These are phyloP conservation scores for Alouatta palliata DNA, from an alignment of 2,113 vertebrate species.

Conservation along the genomic window DNA sequence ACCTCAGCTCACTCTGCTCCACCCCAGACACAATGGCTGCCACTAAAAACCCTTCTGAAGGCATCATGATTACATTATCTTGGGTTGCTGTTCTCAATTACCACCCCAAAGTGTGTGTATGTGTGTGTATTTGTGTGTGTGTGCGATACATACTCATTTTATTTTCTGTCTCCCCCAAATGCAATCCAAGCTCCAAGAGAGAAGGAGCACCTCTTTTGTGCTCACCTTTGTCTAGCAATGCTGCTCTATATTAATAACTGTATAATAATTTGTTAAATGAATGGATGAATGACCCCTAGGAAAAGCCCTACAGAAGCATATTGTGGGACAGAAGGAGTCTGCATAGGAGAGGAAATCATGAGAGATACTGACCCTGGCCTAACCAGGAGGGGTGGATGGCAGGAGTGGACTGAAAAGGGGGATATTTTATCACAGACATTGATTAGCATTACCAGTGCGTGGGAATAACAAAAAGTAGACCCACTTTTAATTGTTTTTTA, in stretches of 20 bases:
- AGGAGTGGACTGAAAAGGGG: accelerated
- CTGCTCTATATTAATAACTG: accelerated
- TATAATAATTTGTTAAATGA: neutral
- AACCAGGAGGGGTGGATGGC: accelerated
- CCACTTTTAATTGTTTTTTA: neutral
- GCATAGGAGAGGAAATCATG: neutral
- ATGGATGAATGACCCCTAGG: neutral
- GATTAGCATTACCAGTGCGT: neutral
- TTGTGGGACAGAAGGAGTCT: accelerated
- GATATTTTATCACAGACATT: neutral
- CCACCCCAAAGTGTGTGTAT: too few species aligned
- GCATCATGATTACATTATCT: neutral
- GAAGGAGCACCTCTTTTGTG: too few species aligned
- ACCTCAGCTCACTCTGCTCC: neutral
- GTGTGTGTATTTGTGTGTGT: neutral
- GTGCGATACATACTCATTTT: neutral
- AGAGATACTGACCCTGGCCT: neutral
- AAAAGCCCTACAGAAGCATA: neutral
- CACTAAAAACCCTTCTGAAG: neutral
- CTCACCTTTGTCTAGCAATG: too few species aligned
- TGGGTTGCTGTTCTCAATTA: neutral
- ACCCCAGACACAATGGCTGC: neutral
- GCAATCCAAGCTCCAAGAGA: neutral
- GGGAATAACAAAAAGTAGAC: neutral
- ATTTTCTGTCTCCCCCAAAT: neutral